Evolutionary conservation across 2,113 vertebrate species (phyloP).

Genomic region (Trematomus loennbergii): DNA sequence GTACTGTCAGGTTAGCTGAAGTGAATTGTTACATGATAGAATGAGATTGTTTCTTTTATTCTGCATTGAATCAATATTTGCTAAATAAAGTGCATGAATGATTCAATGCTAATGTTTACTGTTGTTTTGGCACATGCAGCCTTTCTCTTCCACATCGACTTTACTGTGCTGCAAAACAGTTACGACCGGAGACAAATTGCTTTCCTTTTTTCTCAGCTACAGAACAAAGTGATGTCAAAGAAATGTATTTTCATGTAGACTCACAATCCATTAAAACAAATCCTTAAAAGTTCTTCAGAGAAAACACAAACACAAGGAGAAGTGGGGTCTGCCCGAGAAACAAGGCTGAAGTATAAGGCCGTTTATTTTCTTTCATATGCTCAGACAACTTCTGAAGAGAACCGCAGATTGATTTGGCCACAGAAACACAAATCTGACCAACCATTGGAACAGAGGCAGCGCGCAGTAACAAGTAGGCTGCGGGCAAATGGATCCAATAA

Average conservation of each 20-base stretch:
- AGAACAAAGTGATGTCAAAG: constrained; percentile 28
- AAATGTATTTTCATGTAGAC: constrained; percentile 43
- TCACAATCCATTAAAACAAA: constrained; percentile 37
- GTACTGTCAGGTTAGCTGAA: constrained; percentile 31
- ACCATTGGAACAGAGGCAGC: constrained; percentile 19
- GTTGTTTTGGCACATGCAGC: not conserved
- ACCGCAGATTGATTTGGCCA: constrained; percentile 23
- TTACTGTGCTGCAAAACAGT: constrained; percentile 46
- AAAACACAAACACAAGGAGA: constrained; percentile 34
- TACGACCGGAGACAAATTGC: constrained; percentile 50
- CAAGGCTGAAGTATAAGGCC: constrained; percentile 2
- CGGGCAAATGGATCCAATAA: constrained; percentile 54
- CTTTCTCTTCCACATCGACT: constrained; percentile 4
- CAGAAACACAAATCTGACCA: constrained; percentile 39
- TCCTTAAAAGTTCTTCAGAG: constrained; percentile 19
- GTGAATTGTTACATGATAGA: constrained; percentile 11
- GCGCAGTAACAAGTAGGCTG: constrained; percentile 8
- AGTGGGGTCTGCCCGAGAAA: not conserved
- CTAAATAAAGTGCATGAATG: not conserved
- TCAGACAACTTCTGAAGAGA: constrained; percentile 10
- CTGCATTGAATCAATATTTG: constrained; percentile 32
- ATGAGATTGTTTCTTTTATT: constrained; percentile 18
- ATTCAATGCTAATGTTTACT: constrained; percentile 2
- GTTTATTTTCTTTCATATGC: not conserved
- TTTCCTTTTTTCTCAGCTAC: constrained; percentile 30